Percentiles rank a stretch among this genome's conserved stretches.
phyloP scores from a whole-genome alignment of 2,797 vertebrate genomes.

The Rhinoraja longicauda region DNA sequence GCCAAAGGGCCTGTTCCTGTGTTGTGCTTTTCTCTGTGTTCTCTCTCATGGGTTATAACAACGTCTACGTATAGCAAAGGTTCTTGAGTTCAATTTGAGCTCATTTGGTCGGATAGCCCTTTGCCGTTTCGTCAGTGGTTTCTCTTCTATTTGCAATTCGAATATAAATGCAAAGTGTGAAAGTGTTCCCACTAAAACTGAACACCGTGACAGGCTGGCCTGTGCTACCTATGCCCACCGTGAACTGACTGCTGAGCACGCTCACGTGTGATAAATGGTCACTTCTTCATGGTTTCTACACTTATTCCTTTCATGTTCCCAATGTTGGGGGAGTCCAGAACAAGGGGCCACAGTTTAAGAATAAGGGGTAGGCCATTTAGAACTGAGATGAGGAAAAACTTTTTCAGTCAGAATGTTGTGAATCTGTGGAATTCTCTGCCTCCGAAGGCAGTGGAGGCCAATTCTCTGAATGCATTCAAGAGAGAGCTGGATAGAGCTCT shows the following conservation, averaged over 20 bases:
- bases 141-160: background rate
- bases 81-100: background rate
- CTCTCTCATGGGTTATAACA: background rate
- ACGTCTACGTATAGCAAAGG: background rate
- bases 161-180: background rate
- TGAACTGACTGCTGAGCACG: background rate
- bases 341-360: too few relatives aligned
- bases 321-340: too few relatives aligned
- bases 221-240: background rate
- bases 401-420: too few relatives aligned
- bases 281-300: background rate
- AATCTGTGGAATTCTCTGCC: too few relatives aligned
- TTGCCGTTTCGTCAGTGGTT: background rate
- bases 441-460: too few relatives aligned
- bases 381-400: too few relatives aligned
- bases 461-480: too few relatives aligned
- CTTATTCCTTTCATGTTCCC: too few relatives aligned
- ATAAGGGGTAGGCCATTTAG: too few relatives aligned
- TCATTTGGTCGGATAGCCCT: background rate
- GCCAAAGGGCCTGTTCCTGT: too few relatives aligned
- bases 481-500: too few relatives aligned
- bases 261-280: background rate
- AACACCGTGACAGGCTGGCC: background rate
- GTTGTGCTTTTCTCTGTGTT: too few relatives aligned
- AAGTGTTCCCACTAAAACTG: background rate